These are phyloP conservation scores for Colaptes auratus DNA, from an alignment of 2,113 vertebrate species.

Conservation along the genomic window DNA sequence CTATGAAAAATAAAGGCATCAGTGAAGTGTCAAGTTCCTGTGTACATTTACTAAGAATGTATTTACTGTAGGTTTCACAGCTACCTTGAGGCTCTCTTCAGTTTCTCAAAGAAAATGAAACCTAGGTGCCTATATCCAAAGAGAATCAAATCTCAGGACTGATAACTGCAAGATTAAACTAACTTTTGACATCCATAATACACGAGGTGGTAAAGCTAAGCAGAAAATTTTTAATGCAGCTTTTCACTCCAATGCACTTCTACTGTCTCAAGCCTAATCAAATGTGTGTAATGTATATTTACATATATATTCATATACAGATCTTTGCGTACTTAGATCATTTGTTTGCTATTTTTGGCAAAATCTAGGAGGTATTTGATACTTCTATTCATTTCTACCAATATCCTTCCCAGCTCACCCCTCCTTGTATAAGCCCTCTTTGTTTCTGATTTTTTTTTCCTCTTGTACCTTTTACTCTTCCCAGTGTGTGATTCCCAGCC, in stretches of 20 bases:
- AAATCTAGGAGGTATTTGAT: neutral
- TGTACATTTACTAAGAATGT: conserved; percentile 16
- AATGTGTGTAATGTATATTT: neutral
- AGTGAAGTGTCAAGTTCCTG: neutral
- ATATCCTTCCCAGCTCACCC: neutral
- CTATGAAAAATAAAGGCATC: conserved; percentile 19
- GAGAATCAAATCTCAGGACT: neutral
- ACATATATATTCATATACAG: neutral
- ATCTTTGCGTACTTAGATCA: neutral
- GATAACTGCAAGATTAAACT: neutral
- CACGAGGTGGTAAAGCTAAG: conserved; percentile 3
- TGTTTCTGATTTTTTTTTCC: neutral
- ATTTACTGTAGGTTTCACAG: conserved; percentile 11
- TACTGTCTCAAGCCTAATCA: neutral
- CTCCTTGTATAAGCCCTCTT: neutral
- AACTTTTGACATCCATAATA: neutral
- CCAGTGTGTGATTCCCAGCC: neutral
- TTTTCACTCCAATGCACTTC: conserved; percentile 25
- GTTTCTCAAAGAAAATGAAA: conserved; percentile 29
- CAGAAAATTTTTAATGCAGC: conserved; percentile 1
- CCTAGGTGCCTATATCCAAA: neutral
- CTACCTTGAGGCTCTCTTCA: neutral
- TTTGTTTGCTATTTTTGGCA: neutral
- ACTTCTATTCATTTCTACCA: neutral
- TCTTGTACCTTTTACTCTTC: neutral